Conservation (phyloP, 2,797 vertebrate genomes). For the Mormyrus hasselquistii region DNA sequence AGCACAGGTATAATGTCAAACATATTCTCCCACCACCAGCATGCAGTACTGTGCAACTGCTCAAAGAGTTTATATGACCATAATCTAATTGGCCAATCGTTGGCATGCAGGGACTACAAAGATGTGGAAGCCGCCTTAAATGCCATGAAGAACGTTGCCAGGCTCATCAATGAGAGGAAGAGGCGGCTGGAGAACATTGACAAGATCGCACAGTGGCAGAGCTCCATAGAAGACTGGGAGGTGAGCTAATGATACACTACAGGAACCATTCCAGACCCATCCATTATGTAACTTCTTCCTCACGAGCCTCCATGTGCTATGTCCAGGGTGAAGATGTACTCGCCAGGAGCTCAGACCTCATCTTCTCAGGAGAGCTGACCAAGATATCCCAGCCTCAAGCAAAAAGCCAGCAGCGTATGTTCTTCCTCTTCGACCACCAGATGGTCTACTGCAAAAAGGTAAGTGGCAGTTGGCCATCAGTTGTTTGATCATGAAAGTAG, state of each 20-base stretch:
- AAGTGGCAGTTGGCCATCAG: neutral
- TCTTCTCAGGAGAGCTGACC: slow-evolving; percentile 87
- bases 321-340: slow-evolving; percentile 85
- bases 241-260: slow-evolving; percentile 43
- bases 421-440: slow-evolving; percentile 94
- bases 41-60: neutral
- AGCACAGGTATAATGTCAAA: slow-evolving; percentile 70
- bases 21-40: neutral
- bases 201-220: slow-evolving; percentile 83
- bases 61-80: neutral
- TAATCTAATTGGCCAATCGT: neutral
- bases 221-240: slow-evolving; percentile 78
- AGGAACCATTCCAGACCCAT: neutral
- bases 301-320: neutral
- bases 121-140: slow-evolving; percentile 75
- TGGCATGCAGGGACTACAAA: slow-evolving; percentile 66
- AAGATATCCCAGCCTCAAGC: slow-evolving; percentile 84
- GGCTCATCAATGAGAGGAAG: slow-evolving; percentile 77
- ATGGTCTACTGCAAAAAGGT: slow-evolving; percentile 97
- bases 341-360: slow-evolving; percentile 86
- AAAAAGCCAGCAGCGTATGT: slow-evolving; percentile 90
- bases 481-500: neutral
- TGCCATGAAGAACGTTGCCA: slow-evolving; percentile 80
- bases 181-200: slow-evolving; percentile 78
- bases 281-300: neutral